Evolutionary conservation across 2,113 vertebrate genomes (phyloP).

Genomic region (Thryonomys swinderianus): DNA sequence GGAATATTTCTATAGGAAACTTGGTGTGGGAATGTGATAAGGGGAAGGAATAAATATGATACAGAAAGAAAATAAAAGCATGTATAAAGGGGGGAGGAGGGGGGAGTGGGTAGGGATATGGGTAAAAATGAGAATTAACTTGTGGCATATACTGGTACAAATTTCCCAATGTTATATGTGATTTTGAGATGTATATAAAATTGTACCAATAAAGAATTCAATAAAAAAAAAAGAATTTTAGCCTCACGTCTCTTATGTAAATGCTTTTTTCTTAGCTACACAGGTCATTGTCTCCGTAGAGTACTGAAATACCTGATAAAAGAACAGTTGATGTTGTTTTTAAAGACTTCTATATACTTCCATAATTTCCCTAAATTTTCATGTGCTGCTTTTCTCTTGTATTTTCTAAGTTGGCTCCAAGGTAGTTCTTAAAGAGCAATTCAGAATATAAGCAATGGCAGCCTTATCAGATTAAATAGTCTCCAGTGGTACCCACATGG

Average conservation of each 20-base stretch:
- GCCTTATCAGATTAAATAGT: constrained; percentile 37
- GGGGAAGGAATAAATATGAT: too few relatives aligned
- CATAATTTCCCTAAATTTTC: constrained; percentile 41
- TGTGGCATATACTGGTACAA: too few relatives aligned
- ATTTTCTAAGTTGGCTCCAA: neutral
- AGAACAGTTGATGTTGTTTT: constrained; percentile 29
- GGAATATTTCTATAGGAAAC: too few relatives aligned
- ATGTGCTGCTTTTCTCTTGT: constrained; percentile 55
- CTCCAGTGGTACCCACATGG: constrained; percentile 5
- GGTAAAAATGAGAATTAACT: too few relatives aligned
- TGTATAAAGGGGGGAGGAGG: too few relatives aligned
- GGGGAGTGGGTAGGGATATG: too few relatives aligned
- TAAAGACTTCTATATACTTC: constrained; percentile 28
- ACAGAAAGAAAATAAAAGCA: too few relatives aligned
- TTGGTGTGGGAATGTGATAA: too few relatives aligned
- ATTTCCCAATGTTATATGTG: too few relatives aligned
- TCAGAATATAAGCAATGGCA: constrained; percentile 55
- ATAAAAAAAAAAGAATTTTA: too few relatives aligned
- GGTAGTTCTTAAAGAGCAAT: constrained; percentile 28
- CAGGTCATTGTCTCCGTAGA: constrained; percentile 43
- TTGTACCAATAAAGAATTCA: too few relatives aligned
- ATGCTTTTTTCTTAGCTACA: constrained; percentile 46
- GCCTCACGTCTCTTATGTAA: constrained; percentile 53
- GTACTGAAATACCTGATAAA: constrained; percentile 32
- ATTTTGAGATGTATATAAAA: too few relatives aligned